Base-by-base conservation (phyloP, 1,140 invertebrate species). In the Leptinotarsa defecta region DNA sequence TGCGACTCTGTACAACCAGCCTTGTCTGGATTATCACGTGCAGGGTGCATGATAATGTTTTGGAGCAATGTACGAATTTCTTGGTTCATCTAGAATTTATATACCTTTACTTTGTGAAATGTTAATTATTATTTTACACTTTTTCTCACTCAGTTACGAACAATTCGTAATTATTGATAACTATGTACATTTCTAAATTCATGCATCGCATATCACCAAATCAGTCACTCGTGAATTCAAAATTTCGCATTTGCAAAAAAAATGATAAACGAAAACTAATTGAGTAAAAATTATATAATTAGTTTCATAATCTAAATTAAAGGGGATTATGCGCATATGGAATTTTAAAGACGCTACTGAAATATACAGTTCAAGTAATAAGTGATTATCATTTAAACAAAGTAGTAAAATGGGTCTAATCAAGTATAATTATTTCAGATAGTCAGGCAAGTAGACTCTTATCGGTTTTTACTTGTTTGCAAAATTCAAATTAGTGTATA, bases 341-440 rank as follows among this genome's bases (percentile, higher is more conserved):
- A 57, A 57, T 57, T n/a, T 57, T 4, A n/a, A 19, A 57, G 52
- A 57, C 52, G n/a, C 52, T 19, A 57, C 34, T 57, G 52, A 19
- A 15, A 57, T 57, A 57, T 57, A 57, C n/a, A 57, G 52, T 57
- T 57, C n/a, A 57, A 57, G 52, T 57, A 57, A 57, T 57, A 19
- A 57, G 13, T 19, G 52, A 57, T 57, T 57, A 19, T 57, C 52
- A 57, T 57, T 57, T 57, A n/a, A 57, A 57, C 52, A 57, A 57
- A 57, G n/a, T 57, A 57, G 52, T 57, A 57, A 57, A 57, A 57
- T 57, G 17, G n/a, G 52, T 57, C n/a, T 57, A 57, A 57, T 57
- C n/a, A 57, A 57, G 52, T 57, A 57, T 57, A 57, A 57, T 57
- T 57, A 57, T 57, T 57, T 57, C 52, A 57, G 52, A 57, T 57